Conservation (phyloP, 2,113 vertebrate species). For the Ailuropoda melanoleuca region DNA sequence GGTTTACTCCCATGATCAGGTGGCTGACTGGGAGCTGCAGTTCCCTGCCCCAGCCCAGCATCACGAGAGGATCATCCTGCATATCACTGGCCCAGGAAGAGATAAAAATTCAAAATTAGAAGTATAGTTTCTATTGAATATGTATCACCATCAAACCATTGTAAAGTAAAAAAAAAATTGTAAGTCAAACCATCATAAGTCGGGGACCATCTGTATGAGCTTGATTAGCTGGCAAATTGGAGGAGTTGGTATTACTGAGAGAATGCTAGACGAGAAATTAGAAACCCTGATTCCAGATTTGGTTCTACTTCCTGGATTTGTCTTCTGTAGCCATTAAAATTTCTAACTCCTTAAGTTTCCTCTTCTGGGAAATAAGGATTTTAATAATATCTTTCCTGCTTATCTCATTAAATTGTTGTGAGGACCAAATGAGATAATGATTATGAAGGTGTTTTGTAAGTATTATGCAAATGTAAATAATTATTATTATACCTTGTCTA, state of each 20-base stretch:
- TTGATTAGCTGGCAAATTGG: neutral
- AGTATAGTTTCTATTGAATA: neutral
- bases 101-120: neutral
- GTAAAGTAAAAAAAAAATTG: neutral
- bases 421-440: neutral
- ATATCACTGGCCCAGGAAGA: neutral
- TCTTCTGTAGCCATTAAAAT: neutral
- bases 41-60: neutral
- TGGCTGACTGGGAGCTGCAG: neutral
- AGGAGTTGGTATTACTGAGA: neutral
- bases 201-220: neutral
- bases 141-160: neutral
- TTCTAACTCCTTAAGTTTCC: neutral
- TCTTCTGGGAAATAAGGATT: neutral
- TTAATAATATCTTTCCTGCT: neutral
- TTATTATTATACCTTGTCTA: conserved; percentile 45
- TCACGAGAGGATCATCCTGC: neutral
- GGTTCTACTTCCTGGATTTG: neutral
- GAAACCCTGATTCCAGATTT: neutral
- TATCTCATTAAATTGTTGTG: conserved; percentile 11
- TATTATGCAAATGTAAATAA: conserved; percentile 51
- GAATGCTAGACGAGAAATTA: neutral
- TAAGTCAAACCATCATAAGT: neutral
- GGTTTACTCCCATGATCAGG: too few relatives aligned
- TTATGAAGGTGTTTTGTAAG: neutral